Evolutionary conservation across 2,797 vertebrate genomes (phyloP), one percentile per base, ranked within the genome.

Genomic region (Picus viridis): DNA sequence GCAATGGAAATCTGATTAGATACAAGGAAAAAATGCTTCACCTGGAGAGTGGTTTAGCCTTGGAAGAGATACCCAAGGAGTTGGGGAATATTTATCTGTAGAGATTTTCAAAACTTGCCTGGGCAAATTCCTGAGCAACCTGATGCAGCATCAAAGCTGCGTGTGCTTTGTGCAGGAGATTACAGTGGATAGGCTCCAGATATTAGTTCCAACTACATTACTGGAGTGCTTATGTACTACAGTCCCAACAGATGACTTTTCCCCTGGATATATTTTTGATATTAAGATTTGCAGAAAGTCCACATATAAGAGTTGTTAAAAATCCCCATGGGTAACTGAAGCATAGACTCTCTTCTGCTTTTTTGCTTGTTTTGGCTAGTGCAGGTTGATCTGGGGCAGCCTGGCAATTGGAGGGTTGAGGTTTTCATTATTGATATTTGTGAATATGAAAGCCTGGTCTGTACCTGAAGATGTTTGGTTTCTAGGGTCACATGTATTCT

Each of bases 51-150:
- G 59, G 15, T 61, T 81, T 84, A 91, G 34, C 26, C 9, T 54
- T 17, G 45, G 54, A 94, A 89, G 30, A 68, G 24, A 26, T 51
- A 63, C 59, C 41, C 4, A 51, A 41, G 39, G n/a, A 82, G 24
- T 63, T 68, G 62, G 32, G 68, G 61, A 82, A 57, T 86, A 79
- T 73, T 79, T 69, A 53, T 86, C 64, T 63, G 13, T 49, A 30
- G 49, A 86, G 47, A 67, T 84, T 92, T 82, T 70, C 32, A 89
- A 75, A 88, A 83, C 68, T 67, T 93, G 78, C 57, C 68, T 41
- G 32, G 41, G 12, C 5, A 3, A 67, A 82, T 92, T 81, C 16
- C 57, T 67, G 47, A 63, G 7, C 57, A 91, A 72, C 32, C 11
- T 49, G 34, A 63, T 75, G 77, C 51, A 83, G 54, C 68, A 63